A percentile compares a stretch with the other conserved stretches of the same genome.
Evolutionary conservation across 2,113 vertebrate species (phyloP).

Genomic region (Ursus arctos): DNA sequence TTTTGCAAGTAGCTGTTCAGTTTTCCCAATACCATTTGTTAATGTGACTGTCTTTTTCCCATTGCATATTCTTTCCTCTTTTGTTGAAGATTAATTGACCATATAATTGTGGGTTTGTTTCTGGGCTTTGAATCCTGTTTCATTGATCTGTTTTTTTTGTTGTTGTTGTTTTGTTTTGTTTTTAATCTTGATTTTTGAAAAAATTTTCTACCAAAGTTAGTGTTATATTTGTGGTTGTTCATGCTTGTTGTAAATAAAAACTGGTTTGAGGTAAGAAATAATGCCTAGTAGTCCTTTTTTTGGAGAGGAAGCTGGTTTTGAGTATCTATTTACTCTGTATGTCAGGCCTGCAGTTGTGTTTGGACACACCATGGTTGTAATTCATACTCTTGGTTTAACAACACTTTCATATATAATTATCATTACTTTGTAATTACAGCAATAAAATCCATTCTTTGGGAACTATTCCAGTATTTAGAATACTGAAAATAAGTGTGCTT

Average conservation of each 20-base stretch:
- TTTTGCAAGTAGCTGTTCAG: background rate
- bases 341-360: constrained; percentile 66
- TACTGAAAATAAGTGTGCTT: constrained; percentile 66
- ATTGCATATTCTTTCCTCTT: background rate
- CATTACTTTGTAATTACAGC: constrained; percentile 81
- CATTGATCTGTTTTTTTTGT: background rate
- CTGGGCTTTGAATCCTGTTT: background rate
- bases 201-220: background rate
- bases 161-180: background rate
- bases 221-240: background rate
- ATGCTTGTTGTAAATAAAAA: constrained; percentile 47
- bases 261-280: background rate
- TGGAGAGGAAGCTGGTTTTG: background rate
- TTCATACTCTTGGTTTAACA: constrained; percentile 75
- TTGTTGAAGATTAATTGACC: background rate
- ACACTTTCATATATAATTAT: constrained; percentile 77
- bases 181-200: background rate
- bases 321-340: constrained; percentile 34
- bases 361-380: constrained; percentile 73
- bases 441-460: constrained; percentile 76
- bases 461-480: constrained; percentile 74
- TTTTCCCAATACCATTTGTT: background rate
- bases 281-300: background rate
- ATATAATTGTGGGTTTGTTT: background rate
- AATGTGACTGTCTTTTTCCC: background rate